phyloP scores from a whole-genome alignment of 2,888 invertebrate genomes.

The Dynastes tityus region DNA sequence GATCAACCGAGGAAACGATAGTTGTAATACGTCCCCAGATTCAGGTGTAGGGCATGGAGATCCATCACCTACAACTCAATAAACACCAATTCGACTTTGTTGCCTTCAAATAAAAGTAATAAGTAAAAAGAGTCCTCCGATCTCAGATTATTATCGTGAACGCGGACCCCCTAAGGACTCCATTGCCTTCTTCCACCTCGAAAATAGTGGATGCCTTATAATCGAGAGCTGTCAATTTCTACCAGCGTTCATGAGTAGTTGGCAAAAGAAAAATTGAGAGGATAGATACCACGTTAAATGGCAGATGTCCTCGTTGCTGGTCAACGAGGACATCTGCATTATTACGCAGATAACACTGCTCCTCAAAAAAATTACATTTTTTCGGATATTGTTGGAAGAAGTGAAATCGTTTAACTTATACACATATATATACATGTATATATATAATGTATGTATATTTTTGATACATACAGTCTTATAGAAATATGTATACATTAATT shows the following conservation, averaged over 20 bases:
- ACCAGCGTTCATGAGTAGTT: conserved; percentile 74
- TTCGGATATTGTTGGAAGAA: no score
- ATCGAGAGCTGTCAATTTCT: conserved; percentile 60
- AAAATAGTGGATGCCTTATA: conserved; percentile 66
- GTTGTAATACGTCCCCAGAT: conserved; percentile 90
- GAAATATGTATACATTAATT: conserved; percentile 42
- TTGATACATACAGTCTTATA: conserved; percentile 36
- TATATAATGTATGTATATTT: conserved; percentile 52
- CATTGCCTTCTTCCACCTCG: conserved; percentile 73
- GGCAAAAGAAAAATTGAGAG: conserved; percentile 68
- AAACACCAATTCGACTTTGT: conserved; percentile 66
- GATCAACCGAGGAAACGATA: conserved; percentile 83
- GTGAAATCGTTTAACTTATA: no score
- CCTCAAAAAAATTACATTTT: no score
- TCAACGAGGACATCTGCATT: no score
- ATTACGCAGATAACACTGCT: no score
- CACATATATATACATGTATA: conserved; percentile 36
- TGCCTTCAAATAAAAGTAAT: conserved; percentile 66
- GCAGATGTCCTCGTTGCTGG: no score
- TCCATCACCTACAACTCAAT: conserved; percentile 70
- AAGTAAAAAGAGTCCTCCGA: conserved; percentile 71
- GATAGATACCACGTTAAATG: conserved; percentile 50
- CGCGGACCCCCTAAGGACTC: conserved; percentile 73
- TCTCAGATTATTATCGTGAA: conserved; percentile 69
- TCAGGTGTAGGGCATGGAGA: conserved; percentile 86